Base-by-base conservation (phyloP, 2,797 vertebrate species). In the Myoxocephalus aenaeus region DNA sequence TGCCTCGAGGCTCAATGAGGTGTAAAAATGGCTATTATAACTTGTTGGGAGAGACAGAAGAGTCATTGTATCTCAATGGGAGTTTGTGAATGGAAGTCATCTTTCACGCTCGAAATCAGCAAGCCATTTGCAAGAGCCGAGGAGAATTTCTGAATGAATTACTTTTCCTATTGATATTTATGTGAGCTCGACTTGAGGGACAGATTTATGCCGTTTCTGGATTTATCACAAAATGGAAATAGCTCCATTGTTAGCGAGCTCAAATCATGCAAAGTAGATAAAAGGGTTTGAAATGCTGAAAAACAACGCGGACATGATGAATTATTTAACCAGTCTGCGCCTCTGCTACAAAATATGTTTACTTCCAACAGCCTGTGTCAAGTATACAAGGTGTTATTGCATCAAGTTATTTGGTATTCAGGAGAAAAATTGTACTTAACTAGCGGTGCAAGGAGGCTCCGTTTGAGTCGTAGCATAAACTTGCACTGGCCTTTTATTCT, bases 1-100 rank as follows among this genome's bases (percentile, higher is more conserved):
- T 83, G 77, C 77, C 68, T 79, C 65, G 2, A 50, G 70, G 73
- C 71, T 82, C 81, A 77, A 79, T 80, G 86, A 91, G 81, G 74
- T 80, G 83, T 81, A 83, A 80, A 86, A 89, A 82, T 46, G 81
- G 42, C 77, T 27, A 73, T 85, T 78, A 80, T 75, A 84, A 79
- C 79, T 82, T 72, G 77, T 76, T 80, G 44, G 54, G 54, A 48
- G 57, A 65, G 80, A 86, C 79, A 73, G 71, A 67, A 46, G 75
- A 83, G 63, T 72, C 29, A 9, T 51, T 44, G 62, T 40, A 46
- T 79, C 83, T 77, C 61, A 64, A 75, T 58, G 65, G 40, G 61
- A 53, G 72, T 64, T 40, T 77, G n/a, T 79, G 71, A 86, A 89
- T 64, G 59, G 64, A 75, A 53, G 48, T 46, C 34, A 87, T 83